These are phyloP conservation scores for Zenarchopterus dispar DNA, from an alignment of 2,797 vertebrate species.

Conservation along the genomic window DNA sequence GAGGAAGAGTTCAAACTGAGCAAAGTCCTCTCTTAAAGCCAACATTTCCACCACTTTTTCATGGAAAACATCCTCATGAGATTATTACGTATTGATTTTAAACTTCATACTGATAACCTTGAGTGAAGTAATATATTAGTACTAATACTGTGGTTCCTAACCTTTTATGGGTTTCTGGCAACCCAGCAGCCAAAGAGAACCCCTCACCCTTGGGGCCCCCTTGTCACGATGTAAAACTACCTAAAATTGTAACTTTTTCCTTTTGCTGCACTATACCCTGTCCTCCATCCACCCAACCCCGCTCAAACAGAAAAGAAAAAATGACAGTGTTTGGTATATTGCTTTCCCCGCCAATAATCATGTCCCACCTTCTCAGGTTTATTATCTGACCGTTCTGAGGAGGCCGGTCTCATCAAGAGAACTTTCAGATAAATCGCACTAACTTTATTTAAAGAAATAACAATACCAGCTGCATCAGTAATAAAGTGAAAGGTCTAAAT, in stretches of 20 bases:
- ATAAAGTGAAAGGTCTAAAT: neutral
- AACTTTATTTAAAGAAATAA: neutral
- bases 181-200: neutral
- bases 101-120: too few relatives aligned
- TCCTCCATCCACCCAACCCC: too few relatives aligned
- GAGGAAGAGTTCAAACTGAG: conserved; percentile 6
- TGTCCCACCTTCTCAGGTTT: neutral
- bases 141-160: neutral
- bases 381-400: neutral
- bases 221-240: too few relatives aligned
- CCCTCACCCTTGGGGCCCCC: too few relatives aligned
- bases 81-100: too few relatives aligned
- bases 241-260: neutral
- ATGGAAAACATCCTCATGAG: too few relatives aligned
- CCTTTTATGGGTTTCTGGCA: neutral
- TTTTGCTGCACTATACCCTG: neutral
- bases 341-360: neutral
- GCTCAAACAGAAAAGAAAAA: neutral
- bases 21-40: neutral
- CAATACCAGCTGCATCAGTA: neutral
- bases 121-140: too few relatives aligned
- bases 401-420: neutral
- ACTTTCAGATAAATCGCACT: neutral
- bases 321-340: neutral
- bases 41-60: too few relatives aligned